Percentiles rank a stretch among this genome's conserved stretches.
Conservation (phyloP, 2,888 invertebrate species). For the Coelopa pilipes region DNA sequence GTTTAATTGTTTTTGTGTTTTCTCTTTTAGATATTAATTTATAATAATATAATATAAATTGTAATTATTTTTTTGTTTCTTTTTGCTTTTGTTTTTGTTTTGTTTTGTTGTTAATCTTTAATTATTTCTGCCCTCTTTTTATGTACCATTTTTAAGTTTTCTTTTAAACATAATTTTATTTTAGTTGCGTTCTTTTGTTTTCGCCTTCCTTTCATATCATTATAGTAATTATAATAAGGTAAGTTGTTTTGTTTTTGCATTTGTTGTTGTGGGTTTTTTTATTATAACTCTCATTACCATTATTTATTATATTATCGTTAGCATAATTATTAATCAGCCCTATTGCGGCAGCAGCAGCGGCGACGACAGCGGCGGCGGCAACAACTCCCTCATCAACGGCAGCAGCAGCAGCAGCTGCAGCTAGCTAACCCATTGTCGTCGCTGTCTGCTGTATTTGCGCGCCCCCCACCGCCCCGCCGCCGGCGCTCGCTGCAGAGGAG, state of each 20-base stretch:
- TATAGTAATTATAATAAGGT: not conserved
- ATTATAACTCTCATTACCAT: slow-evolving; percentile 35
- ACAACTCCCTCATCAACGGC: slow-evolving; percentile 33
- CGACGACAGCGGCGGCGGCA: too few relatives aligned
- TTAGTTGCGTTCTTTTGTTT: slow-evolving; percentile 39
- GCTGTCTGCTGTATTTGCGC: slow-evolving; percentile 56
- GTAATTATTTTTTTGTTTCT: slow-evolving; percentile 30
- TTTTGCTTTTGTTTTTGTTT: slow-evolving; percentile 36
- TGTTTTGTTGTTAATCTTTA: slow-evolving; percentile 30
- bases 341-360: slow-evolving; percentile 43
- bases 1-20: slow-evolving; percentile 40
- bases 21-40: slow-evolving; percentile 39
- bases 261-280: slow-evolving; percentile 45
- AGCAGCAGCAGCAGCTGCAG: slow-evolving; percentile 33
- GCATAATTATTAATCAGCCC: slow-evolving; percentile 41
- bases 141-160: slow-evolving; percentile 42
- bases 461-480: slow-evolving; percentile 44
- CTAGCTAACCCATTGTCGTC: slow-evolving; percentile 64
- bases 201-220: slow-evolving; percentile 25
- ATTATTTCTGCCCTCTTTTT: slow-evolving; percentile 31
- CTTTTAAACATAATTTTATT: slow-evolving; percentile 40
- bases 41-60: slow-evolving; percentile 37
- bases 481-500: slow-evolving; percentile 37
- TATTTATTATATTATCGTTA: slow-evolving; percentile 19
- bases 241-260: slow-evolving; percentile 5